Conservation (phyloP, 2,888 invertebrate species). For the Cryptus armator region DNA sequence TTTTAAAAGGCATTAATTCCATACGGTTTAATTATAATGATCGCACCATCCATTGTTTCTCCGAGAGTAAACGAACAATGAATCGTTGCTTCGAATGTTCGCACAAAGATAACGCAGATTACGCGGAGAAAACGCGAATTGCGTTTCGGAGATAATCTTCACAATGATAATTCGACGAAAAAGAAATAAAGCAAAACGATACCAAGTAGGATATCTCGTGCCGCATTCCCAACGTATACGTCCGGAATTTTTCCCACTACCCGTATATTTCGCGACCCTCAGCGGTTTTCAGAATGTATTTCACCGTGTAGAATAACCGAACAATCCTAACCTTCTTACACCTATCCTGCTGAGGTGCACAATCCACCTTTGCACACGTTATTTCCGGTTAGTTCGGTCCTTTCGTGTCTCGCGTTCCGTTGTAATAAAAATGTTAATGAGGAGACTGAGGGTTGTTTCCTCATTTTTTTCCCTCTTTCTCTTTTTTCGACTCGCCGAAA, state of each 20-base stretch:
- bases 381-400: constrained; percentile 57
- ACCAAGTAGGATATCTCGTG: not conserved
- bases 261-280: constrained; percentile 20
- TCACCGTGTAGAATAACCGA: constrained; percentile 21
- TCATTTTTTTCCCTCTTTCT: not conserved
- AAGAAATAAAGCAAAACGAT: not conserved
- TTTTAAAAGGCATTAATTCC: too few species aligned
- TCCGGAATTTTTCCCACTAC: constrained; percentile 21
- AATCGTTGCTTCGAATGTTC: too few species aligned
- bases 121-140: too few species aligned
- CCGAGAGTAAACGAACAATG: too few species aligned
- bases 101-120: too few species aligned
- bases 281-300: not conserved
- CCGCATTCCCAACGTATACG: not conserved
- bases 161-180: not conserved
- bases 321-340: not conserved
- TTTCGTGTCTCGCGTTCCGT: constrained; percentile 51
- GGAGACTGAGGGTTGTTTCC: constrained; percentile 32
- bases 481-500: constrained; percentile 29
- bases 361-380: constrained; percentile 49
- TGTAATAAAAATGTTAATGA: constrained; percentile 69
- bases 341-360: constrained; percentile 6
- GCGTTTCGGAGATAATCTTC: too few species aligned
- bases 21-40: too few species aligned
- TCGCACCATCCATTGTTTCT: too few species aligned